Percentiles rank a stretch among this genome's conserved stretches.
Conservation (phyloP, 1,140 invertebrate species). For the Bombus pascuorum region DNA sequence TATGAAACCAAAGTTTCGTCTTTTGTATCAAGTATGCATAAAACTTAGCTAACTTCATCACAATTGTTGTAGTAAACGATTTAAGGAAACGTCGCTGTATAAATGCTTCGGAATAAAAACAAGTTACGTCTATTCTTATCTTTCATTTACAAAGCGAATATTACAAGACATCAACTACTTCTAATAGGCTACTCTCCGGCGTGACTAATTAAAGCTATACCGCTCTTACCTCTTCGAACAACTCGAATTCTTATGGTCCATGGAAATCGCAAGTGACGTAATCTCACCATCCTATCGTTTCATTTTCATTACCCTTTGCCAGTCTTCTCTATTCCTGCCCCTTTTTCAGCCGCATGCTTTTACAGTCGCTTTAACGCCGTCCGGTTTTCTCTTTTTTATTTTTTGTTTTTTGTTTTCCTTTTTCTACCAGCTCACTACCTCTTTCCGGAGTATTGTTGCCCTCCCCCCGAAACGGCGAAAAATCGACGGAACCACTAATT, state of each 20-base stretch:
- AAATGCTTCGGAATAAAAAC: too few species aligned
- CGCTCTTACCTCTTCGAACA: not conserved
- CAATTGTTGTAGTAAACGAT: too few species aligned
- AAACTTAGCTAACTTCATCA: too few species aligned
- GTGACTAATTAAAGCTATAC: not conserved
- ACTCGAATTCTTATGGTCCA: not conserved
- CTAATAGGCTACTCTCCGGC: not conserved
- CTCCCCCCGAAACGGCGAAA: constrained; percentile 49
- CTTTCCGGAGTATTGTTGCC: constrained; percentile 48
- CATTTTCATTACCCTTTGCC: constrained; percentile 23
- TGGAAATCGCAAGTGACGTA: not conserved
- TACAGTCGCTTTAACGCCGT: not conserved
- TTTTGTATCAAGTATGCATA: too few species aligned
- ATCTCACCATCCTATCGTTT: not conserved
- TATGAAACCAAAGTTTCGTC: too few species aligned
- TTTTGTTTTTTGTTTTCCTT: not conserved
- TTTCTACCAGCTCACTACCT: constrained; percentile 9
- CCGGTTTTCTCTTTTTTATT: not conserved
- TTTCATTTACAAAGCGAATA: not conserved
- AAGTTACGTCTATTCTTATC: too few species aligned
- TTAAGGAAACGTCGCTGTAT: too few species aligned
- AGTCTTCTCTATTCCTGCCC: not conserved
- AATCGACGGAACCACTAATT: constrained; percentile 70
- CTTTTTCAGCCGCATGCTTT: not conserved
- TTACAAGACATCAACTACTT: not conserved